phyloP scores from a whole-genome alignment of 2,113 vertebrate species.

The Leiothrix lutea region DNA sequence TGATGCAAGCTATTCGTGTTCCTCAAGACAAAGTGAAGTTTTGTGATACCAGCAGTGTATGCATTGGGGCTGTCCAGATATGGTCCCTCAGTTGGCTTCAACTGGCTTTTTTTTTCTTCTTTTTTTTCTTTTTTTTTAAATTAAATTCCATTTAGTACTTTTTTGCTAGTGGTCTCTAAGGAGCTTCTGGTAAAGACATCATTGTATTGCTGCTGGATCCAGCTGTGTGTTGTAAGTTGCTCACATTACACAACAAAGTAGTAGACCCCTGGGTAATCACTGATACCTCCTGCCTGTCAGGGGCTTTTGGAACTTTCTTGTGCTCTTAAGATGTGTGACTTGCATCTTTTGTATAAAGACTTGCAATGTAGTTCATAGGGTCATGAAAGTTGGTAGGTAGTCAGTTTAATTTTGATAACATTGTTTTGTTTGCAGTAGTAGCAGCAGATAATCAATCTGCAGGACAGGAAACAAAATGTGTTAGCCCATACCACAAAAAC shows the following conservation, averaged over 20 bases:
- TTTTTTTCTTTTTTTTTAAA: too few relatives aligned
- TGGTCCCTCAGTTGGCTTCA: not conserved
- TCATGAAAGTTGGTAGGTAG: not conserved
- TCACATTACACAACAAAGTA: not conserved
- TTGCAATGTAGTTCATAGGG: not conserved
- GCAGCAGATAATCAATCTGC: not conserved
- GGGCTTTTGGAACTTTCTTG: not conserved
- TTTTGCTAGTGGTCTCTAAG: not conserved
- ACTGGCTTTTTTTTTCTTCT: too few relatives aligned
- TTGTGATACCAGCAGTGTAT: not conserved
- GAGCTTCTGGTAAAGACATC: not conserved
- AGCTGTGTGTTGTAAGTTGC: not conserved
- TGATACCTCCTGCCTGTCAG: not conserved
- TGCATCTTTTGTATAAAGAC: not conserved
- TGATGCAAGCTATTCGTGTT: not conserved
- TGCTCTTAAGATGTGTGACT: not conserved
- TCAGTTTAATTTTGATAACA: not conserved
- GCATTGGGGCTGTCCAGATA: not conserved
- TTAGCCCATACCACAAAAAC: not conserved
- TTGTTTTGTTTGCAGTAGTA: not conserved
- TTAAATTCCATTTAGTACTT: not conserved
- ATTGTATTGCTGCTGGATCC: not conserved
- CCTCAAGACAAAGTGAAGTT: not conserved
- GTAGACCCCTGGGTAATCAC: not conserved
- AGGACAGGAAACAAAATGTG: not conserved